phyloP scores from a whole-genome alignment of 2,797 vertebrate genomes.

The Momotus momota region DNA sequence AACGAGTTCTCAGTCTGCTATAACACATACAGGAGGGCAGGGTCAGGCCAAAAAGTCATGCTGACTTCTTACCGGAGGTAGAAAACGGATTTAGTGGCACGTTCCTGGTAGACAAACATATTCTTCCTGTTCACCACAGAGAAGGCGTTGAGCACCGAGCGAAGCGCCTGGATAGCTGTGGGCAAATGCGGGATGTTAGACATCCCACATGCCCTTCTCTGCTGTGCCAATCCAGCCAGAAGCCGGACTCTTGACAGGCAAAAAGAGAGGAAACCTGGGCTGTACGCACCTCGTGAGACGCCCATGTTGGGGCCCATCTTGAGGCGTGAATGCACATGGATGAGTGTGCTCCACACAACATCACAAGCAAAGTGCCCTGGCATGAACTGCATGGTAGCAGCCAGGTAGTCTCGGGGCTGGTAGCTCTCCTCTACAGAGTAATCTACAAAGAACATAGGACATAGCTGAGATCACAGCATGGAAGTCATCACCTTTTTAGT shows the following conservation, averaged over 20 bases:
- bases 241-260: background rate
- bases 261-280: background rate
- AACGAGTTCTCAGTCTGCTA: background rate
- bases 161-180: conserved; percentile 93
- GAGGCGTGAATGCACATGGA: conserved; percentile 95
- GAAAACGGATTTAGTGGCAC: conserved; percentile 95
- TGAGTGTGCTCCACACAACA: conserved; percentile 93
- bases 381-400: conserved; percentile 98
- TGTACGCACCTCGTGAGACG: conserved; percentile 82
- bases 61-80: conserved; percentile 90
- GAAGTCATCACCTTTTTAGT: background rate
- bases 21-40: background rate
- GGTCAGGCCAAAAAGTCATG: background rate
- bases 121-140: conserved; percentile 98
- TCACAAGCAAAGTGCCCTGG: conserved; percentile 97
- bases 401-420: conserved; percentile 94
- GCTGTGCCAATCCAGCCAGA: background rate
- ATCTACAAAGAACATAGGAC: conserved; percentile 76
- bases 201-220: background rate
- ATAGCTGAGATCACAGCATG: background rate
- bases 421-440: conserved; percentile 94
- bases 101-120: conserved; percentile 99
- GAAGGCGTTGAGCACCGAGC: conserved; percentile 95
- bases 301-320: conserved; percentile 99
- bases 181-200: background rate